Percentiles rank a stretch among this genome's conserved stretches.
Evolutionary conservation across 2,888 invertebrate species (phyloP).

Genomic region (Pomacea canaliculata): DNA sequence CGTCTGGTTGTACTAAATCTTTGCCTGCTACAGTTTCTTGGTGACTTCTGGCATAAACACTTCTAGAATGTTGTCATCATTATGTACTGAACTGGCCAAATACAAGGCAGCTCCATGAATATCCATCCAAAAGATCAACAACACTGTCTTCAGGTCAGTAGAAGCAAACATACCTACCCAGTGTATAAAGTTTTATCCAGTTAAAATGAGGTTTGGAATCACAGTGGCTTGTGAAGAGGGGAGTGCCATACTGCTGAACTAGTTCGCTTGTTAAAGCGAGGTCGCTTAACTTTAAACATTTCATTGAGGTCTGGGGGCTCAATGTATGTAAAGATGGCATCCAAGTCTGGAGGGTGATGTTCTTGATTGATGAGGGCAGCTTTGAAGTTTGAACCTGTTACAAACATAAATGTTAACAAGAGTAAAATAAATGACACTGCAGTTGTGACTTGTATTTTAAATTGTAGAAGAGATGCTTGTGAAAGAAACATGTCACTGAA

Average conservation of each 20-base stretch:
- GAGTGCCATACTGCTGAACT: constrained; percentile 71
- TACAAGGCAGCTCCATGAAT: too few species aligned
- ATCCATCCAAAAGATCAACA: too few species aligned
- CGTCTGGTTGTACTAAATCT: too few species aligned
- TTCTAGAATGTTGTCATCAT: too few species aligned
- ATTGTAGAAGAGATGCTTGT: too few species aligned
- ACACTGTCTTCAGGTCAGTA: too few species aligned
- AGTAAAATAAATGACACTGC: neutral
- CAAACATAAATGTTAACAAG: constrained; percentile 7
- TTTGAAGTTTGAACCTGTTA: constrained; percentile 57
- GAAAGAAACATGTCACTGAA: too few species aligned
- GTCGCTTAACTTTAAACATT: constrained; percentile 64
- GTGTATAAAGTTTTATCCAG: neutral
- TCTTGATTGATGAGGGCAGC: constrained; percentile 60
- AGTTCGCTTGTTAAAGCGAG: constrained; percentile 68
- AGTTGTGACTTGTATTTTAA: too few species aligned
- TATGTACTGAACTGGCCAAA: too few species aligned
- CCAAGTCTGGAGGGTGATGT: constrained; percentile 62
- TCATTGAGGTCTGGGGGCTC: constrained; percentile 62
- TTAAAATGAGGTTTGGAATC: neutral
- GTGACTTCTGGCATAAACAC: too few species aligned
- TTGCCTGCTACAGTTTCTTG: too few species aligned
- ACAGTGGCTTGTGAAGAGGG: constrained; percentile 59
- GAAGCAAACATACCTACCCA: too few species aligned
- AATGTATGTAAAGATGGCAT: constrained; percentile 59